Evolutionary conservation across 1,140 invertebrate species (phyloP).

Genomic region (Lycorma delicatula): DNA sequence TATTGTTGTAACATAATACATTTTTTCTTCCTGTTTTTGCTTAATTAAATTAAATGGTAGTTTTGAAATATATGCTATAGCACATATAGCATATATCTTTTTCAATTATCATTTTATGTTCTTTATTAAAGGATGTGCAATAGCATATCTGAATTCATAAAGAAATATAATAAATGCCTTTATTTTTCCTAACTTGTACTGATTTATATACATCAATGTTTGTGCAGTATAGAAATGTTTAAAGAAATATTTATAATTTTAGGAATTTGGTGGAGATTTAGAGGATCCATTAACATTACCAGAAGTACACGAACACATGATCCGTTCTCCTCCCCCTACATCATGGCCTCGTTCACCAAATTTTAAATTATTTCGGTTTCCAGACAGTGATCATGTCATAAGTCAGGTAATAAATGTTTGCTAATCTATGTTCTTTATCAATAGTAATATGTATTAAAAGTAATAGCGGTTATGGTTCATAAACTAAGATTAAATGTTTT

Average conservation of each 20-base stretch:
- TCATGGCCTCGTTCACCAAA: slow-evolving; percentile 48
- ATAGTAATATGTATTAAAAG: too few species aligned
- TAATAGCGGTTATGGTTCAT: too few species aligned
- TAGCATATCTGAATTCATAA: too few species aligned
- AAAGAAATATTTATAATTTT: slow-evolving; percentile 31
- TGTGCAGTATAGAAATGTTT: slow-evolving; percentile 1
- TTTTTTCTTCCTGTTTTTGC: too few species aligned
- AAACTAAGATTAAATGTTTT: too few species aligned
- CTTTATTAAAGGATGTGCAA: too few species aligned
- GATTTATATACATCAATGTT: neutral
- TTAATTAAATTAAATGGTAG: too few species aligned
- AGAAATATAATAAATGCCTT: neutral
- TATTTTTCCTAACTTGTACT: neutral
- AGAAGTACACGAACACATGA: slow-evolving; percentile 73
- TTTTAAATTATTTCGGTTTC: slow-evolving; percentile 37
- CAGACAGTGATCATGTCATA: slow-evolving; percentile 27
- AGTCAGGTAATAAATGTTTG: slow-evolving; percentile 27
- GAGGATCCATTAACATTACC: slow-evolving; percentile 62
- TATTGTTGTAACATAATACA: too few species aligned
- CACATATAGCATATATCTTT: too few species aligned
- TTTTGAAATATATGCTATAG: too few species aligned
- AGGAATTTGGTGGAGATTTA: slow-evolving; percentile 56
- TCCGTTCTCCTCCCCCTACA: slow-evolving; percentile 67
- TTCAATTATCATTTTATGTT: too few species aligned
- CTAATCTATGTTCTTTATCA: too few species aligned